Evolutionary conservation across 2,888 invertebrate species (phyloP), one percentile per base, ranked within the genome.

Genomic region (Andrena trimmerana): DNA sequence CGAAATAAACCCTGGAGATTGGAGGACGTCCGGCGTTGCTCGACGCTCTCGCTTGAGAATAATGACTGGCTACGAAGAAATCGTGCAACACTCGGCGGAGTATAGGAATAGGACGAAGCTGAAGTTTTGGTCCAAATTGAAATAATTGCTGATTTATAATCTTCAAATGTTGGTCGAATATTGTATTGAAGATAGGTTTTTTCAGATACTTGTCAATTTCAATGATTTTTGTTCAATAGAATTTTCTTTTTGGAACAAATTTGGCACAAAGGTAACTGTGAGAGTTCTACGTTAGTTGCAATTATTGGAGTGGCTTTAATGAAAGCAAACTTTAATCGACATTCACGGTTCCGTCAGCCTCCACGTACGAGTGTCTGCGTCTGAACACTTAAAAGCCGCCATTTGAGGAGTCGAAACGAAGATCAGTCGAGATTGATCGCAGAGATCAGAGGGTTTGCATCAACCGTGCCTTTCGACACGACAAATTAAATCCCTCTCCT

Each of bases 401-500:
- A 78, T 78, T 83, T 48, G 50, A 54, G 57, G 31, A 67, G 60
- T 42, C 31, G 57, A 79, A 72, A 59, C 69, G 72, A 75, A 67
- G 83, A 83, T 79, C 50, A 50, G 63, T 62, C 50, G 67, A 72
- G 74, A 71, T 73, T 82, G 78, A 82, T 78, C 78, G 74, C 50
- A 36, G 59, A 81, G 78, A 86, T 86, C 86, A 83, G 83, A 86
- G 81, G 78, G 83, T 81, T 86, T 81, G 81, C 78, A 86, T 83
- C 78, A 79, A 54, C 66, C 83, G 75, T 84, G 83, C 85, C 80
- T 86, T 81, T 78, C 81, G 69, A 78, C 81, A 75, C 80, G 85
- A 88, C 84, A 87, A 87, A 87, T 88, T 87, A 88, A 87, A 86
- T 86, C 86, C 81, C 81, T 83, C 68, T 62, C 67, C 74, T 70